Evolutionary conservation across 2,113 vertebrate species (phyloP).

Genomic region (Forbesichthys agassizii): DNA sequence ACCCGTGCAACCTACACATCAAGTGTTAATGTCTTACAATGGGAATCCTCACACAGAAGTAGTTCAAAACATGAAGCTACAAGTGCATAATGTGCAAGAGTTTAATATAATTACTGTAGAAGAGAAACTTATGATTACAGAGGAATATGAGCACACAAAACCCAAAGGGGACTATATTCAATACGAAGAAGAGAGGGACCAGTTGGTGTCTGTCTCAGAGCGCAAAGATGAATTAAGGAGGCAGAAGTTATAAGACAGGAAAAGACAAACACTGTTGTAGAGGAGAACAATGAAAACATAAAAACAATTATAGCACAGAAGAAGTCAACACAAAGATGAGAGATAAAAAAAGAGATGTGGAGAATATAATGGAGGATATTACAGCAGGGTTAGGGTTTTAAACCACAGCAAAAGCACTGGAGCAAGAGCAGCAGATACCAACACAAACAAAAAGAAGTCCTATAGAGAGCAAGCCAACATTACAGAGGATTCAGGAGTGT

Average conservation of each 20-base stretch:
- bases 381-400: neutral
- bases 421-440: conserved; percentile 17
- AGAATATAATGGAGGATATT: neutral
- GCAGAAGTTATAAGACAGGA: conserved; percentile 4
- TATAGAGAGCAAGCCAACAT: neutral
- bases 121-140: conserved; percentile 6
- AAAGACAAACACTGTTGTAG: conserved; percentile 7
- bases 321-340: neutral
- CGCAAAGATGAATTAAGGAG: conserved; percentile 4
- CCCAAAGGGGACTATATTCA: neutral
- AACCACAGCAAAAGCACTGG: neutral
- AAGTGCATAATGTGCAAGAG: conserved; percentile 24
- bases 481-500: neutral
- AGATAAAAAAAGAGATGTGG: neutral
- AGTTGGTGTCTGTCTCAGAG: neutral
- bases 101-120: conserved; percentile 7
- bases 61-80: conserved; percentile 1
- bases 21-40: neutral
- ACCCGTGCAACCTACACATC: neutral
- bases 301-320: neutral
- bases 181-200: neutral
- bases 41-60: conserved; percentile 7
- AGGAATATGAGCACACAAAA: neutral
- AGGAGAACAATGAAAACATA: conserved; percentile 18
- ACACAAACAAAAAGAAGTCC: conserved; percentile 20